Conservation (phyloP, 2,113 vertebrate species). For the Poecilia latipinna region DNA sequence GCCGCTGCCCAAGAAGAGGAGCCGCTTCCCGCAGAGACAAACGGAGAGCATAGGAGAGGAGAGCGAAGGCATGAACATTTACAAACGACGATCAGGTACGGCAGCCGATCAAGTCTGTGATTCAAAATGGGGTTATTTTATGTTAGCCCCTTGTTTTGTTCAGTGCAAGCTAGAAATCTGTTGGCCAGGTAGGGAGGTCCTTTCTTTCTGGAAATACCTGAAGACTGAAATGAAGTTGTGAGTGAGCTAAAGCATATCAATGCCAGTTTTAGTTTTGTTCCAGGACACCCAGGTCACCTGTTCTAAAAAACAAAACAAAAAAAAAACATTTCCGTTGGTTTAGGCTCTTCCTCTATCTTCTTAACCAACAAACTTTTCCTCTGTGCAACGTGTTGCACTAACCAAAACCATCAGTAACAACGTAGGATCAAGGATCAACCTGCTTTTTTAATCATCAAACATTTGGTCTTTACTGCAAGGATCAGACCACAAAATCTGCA, state of each 20-base stretch:
- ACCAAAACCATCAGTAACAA: too few relatives aligned
- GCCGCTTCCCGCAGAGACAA: conserved; percentile 17
- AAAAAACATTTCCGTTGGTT: too few relatives aligned
- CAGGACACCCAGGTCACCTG: too few relatives aligned
- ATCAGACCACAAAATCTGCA: background rate
- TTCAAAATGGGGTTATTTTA: background rate
- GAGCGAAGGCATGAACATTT: conserved; percentile 13
- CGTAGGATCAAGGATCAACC: too few relatives aligned
- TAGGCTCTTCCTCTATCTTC: too few relatives aligned
- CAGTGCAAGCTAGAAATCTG: background rate
- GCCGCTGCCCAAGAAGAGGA: conserved; percentile 69
- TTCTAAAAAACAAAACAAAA: too few relatives aligned
- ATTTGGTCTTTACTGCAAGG: background rate
- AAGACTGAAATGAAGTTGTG: background rate
- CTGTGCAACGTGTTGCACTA: too few relatives aligned
- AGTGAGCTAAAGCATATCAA: too few relatives aligned
- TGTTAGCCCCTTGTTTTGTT: background rate
- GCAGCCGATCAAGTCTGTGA: background rate
- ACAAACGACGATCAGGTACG: conserved; percentile 74
- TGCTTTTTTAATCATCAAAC: background rate
- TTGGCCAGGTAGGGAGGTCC: background rate
- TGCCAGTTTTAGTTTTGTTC: too few relatives aligned
- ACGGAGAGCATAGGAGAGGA: conserved; percentile 15
- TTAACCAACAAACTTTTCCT: too few relatives aligned
- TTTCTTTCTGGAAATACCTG: background rate